Evolutionary conservation across 2,113 vertebrate species (phyloP).

Genomic region (Fukomys damarensis): DNA sequence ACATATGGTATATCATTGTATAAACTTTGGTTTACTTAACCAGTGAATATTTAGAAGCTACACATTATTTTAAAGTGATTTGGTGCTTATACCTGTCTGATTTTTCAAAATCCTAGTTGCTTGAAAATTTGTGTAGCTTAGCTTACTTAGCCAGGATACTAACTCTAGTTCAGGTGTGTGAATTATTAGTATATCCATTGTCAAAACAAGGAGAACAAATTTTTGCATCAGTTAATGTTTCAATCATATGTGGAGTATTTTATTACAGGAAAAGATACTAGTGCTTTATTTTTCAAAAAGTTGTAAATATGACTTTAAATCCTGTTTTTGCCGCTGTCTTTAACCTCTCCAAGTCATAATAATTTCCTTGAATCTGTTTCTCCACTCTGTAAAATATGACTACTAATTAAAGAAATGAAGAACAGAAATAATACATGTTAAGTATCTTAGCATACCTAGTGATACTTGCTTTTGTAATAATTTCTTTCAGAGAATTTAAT

Average conservation of each 20-base stretch:
- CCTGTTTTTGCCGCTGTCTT: background rate
- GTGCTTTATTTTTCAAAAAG: background rate
- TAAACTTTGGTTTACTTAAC: background rate
- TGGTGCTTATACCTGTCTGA: background rate
- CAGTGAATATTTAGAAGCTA: background rate
- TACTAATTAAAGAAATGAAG: constrained; percentile 3
- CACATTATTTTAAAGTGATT: constrained; percentile 15
- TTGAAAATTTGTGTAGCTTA: constrained; percentile 16
- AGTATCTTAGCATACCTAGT: background rate
- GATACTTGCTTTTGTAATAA: background rate
- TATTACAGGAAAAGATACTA: constrained; percentile 11
- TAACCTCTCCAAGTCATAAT: constrained; percentile 43
- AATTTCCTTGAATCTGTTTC: constrained; percentile 30
- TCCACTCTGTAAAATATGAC: constrained; percentile 53
- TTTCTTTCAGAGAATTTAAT: constrained; percentile 22
- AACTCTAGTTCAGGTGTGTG: constrained; percentile 14
- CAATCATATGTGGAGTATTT: background rate
- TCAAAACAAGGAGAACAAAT: background rate
- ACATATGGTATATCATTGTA: background rate
- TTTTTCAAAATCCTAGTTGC: constrained; percentile 18
- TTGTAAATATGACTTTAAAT: constrained; percentile 39
- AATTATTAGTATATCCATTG: background rate
- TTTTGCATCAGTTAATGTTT: background rate
- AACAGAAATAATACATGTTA: background rate
- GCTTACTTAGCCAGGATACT: constrained; percentile 50